Conservation (phyloP, 2,113 vertebrate genomes). For the Corythornis cristatus region DNA sequence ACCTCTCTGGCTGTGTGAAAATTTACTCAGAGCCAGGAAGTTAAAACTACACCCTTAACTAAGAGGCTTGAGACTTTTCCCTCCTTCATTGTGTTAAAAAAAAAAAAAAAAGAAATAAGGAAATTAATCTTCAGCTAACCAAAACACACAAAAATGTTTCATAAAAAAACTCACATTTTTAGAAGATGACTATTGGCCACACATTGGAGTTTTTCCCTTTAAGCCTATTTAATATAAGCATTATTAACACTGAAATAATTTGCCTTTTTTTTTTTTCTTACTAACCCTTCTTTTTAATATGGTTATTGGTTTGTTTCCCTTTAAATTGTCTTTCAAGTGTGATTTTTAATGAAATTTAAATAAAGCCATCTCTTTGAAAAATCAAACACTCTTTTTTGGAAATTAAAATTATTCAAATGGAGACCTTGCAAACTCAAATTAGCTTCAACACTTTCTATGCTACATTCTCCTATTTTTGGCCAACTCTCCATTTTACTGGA, state of each 20-base stretch:
- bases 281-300: not conserved
- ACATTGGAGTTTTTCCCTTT: not conserved
- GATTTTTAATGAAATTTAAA: not conserved
- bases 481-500: not conserved
- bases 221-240: not conserved
- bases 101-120: not conserved
- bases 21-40: not conserved
- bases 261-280: not conserved
- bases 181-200: not conserved
- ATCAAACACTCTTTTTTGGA: not conserved
- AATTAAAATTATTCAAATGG: not conserved
- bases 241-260: not conserved
- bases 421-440: not conserved
- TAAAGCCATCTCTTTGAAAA: not conserved
- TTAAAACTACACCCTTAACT: not conserved
- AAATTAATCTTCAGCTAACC: conserved; percentile 14
- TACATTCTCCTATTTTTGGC: not conserved
- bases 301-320: not conserved
- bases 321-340: not conserved
- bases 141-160: conserved; percentile 4
- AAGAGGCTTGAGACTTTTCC: not conserved
- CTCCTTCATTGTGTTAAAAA: not conserved
- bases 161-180: not conserved
- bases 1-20: not conserved
- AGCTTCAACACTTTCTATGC: not conserved